Base-by-base conservation (phyloP, 2,888 invertebrate genomes). In the Leptopilina drosophilae region DNA sequence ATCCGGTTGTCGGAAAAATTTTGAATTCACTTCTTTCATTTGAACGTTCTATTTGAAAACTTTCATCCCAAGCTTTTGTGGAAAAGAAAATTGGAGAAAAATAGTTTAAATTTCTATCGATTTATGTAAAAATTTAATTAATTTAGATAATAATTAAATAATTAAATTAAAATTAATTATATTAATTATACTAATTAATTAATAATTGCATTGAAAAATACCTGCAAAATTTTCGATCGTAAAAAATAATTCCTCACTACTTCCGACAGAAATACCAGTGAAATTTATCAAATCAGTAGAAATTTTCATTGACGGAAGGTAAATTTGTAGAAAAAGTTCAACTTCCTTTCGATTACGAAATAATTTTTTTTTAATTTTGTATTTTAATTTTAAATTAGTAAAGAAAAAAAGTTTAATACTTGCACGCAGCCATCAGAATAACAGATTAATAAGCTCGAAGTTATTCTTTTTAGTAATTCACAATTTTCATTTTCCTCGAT, bases 151-250 rank as follows among this genome's bases (percentile, higher is more conserved):
- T 20, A 20, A 20, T 20, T 20, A 20, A 1, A 20, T 20, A 1
- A 20, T 1, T 33, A 33, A 33, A 2, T 33, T 2, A 4, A 2
- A 33, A 20, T 20, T 33, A 33, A 33, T 33, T 33, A 33, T 33
- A 33, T 33, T 42, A 42, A 42, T 42, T 42, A 42, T 5, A 42
- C 4, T 42, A 42, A 8, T 42, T 7, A 42, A 42, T 8, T 42
- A 42, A 42, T 42, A 4, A 33, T 42, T 42, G 42, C 8, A 8
- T 62, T 77, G 33, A 76, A 77, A 78, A 64, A n/a, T 64, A 77
- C 40, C 75, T 15, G 77, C 75, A 76, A 26, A 75, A 46, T 67
- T 67, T 67, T 67, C 49, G 7, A 67, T 49, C 7, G 42, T 49
- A 15, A 67, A 12, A 67, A 67, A 67, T 6, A 49, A 46, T 46